Conservation (phyloP, 2,113 vertebrate genomes). For the Zosterops pallidus region DNA sequence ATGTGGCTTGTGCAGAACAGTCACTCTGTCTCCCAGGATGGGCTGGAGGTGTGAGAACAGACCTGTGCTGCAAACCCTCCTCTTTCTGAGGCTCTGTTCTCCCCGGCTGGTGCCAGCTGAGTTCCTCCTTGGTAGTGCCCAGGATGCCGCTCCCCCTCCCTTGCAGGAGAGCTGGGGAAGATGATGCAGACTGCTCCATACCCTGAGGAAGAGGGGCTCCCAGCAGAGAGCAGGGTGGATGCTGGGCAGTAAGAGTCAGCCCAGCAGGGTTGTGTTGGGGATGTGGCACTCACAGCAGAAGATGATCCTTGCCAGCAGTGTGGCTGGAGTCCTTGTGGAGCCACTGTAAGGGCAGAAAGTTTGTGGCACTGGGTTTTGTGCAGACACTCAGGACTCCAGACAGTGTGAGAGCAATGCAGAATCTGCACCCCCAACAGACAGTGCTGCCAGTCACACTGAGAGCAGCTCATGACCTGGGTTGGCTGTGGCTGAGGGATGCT, state of each 20-base stretch:
- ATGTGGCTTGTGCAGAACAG: not conserved
- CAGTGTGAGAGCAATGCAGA: accelerated
- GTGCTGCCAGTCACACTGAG: accelerated
- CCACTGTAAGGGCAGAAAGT: accelerated
- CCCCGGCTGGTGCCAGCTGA: not conserved
- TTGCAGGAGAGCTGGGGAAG: accelerated
- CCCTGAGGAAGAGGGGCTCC: not conserved
- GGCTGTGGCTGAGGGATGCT: not conserved
- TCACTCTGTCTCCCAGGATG: not conserved
- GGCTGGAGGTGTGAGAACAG: not conserved
- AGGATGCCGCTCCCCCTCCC: not conserved
- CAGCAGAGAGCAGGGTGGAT: accelerated
- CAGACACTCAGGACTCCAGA: accelerated
- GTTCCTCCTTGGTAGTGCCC: accelerated
- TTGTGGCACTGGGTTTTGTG: not conserved
- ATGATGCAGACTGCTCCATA: not conserved
- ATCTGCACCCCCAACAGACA: not conserved
- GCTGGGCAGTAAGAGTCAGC: not conserved
- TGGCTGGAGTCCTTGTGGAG: not conserved
- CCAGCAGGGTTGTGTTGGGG: not conserved
- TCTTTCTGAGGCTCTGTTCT: not conserved
- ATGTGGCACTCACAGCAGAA: not conserved
- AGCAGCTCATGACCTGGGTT: accelerated
- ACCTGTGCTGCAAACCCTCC: not conserved
- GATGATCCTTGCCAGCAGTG: not conserved